These are phyloP conservation scores for Eupithecia inturbata DNA, from an alignment of 2,888 invertebrate species.

Conservation along the genomic window DNA sequence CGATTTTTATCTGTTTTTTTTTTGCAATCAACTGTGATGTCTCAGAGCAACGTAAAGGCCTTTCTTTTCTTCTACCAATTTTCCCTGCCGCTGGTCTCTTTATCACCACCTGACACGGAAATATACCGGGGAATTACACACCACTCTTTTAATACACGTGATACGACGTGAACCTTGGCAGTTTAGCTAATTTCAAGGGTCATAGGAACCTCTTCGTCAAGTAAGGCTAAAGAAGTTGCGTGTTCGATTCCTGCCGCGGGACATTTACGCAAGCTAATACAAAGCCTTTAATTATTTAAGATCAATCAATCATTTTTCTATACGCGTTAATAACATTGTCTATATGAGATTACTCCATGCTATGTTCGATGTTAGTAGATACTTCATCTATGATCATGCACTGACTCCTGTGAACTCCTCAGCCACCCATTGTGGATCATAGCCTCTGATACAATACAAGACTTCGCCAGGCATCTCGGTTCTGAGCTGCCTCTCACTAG, in stretches of 20 bases:
- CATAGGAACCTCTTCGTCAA: neutral
- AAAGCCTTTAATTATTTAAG: slow-evolving; percentile 1
- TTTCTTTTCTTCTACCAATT: neutral
- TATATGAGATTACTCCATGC: neutral
- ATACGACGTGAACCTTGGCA: neutral
- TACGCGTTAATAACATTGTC: neutral
- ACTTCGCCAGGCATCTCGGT: neutral
- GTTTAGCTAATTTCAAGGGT: neutral
- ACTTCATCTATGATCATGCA: neutral
- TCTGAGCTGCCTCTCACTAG: neutral
- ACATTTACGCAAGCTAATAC: neutral
- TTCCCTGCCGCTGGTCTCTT: neutral
- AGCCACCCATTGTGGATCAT: neutral
- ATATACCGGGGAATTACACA: neutral
- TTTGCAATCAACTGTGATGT: neutral
- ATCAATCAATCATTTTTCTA: slow-evolving; percentile 8
- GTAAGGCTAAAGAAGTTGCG: neutral
- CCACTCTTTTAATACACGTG: neutral
- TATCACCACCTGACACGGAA: neutral
- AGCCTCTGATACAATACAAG: too few relatives aligned
- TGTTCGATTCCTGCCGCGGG: neutral
- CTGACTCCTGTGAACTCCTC: neutral
- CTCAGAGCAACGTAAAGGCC: too few relatives aligned
- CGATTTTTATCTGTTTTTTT: neutral
- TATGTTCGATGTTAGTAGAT: neutral